Base-by-base conservation (phyloP, 92 coral and sea anemone genomes). In the Paragorgia papillata region DNA sequence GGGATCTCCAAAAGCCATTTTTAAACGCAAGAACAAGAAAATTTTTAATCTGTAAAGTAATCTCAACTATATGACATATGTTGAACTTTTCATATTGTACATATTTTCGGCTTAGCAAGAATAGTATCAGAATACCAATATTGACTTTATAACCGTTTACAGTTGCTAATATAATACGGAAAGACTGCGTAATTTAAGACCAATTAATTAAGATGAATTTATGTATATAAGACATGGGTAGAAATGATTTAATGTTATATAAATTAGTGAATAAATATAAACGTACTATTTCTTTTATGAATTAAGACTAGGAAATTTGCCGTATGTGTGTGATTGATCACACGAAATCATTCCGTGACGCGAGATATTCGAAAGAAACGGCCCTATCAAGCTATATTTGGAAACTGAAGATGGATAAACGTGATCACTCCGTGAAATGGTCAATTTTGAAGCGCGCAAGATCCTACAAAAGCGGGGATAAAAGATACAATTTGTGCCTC, bases 11-110 rank as follows among this genome's bases (percentile, higher is more conserved):
- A 60, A 60, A 7, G 35, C 66, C 66, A 15, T 60, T 60, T 60
- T 60, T 60, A 60, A 60, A 60, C 26, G 66, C 66, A 60, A 60
- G 28, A 30, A 60, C 66, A 25, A 60, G 66, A 25, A 60, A 1
- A 25, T 25, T 25, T 60, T 60, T 60, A 32, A 60, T 2, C 19
- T 1, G 1, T 60, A 26, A n/a, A n/a, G n/a, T n/a, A n/a, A n/a
- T n/a, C n/a, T n/a, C 8, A 20, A 60, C 19, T 25, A 6, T 25
- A 9, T 29, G 1, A 9, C 9, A 25, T 5, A 51, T 22, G 20
- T 37, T 37, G 10, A 37, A 37, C 61, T 55, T 19, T 55, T 2
- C 26, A 19, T 9, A 55, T 55, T 4, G 10, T 10, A 37, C 6
- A 37, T 37, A 37, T n/a, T n/a, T n/a, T n/a, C n/a, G n/a, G n/a